phyloP scores from a whole-genome alignment of 2,888 invertebrate genomes.

The Poecilobothrus nobilitatus region DNA sequence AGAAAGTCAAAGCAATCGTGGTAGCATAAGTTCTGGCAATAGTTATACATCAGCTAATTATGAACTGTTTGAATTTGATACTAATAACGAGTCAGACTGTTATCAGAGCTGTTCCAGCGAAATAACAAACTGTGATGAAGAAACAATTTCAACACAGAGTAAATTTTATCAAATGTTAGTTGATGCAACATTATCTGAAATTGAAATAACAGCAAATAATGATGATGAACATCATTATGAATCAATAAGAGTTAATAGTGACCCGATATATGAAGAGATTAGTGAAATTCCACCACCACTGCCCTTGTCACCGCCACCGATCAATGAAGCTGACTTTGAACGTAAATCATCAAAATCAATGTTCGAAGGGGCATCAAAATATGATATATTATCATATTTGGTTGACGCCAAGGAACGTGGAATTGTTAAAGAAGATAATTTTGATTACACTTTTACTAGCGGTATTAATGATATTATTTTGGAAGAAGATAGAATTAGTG shows the following conservation, averaged over 20 bases:
- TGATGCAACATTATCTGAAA: conserved; percentile 60
- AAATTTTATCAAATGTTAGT: conserved; percentile 67
- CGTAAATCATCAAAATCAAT: conserved; percentile 48
- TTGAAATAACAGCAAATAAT: conserved; percentile 53
- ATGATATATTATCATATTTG: conserved; percentile 80
- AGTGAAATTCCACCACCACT: conserved; percentile 68
- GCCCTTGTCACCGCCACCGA: conserved; percentile 68
- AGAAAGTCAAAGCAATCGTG: conserved; percentile 47
- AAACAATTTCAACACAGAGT: conserved; percentile 51
- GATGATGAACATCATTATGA: conserved; percentile 67
- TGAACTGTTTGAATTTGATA: conserved; percentile 63
- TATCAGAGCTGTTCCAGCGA: conserved; percentile 63
- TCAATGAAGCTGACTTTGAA: conserved; percentile 53
- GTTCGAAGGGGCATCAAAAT: conserved; percentile 76
- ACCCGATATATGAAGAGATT: conserved; percentile 73
- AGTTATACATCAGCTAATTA: conserved; percentile 63
- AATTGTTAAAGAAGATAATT: conserved; percentile 61
- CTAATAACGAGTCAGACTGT: conserved; percentile 54
- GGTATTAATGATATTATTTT: conserved; percentile 47
- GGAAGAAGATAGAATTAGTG: conserved; percentile 43
- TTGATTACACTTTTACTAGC: conserved; percentile 53
- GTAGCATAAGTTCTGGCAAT: conserved; percentile 47
- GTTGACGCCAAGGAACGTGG: conserved; percentile 78
- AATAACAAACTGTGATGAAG: conserved; percentile 57
- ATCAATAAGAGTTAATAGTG: conserved; percentile 55